These are phyloP conservation scores for Hemistola chrysoprasaria DNA, from an alignment of 2,888 invertebrate species.

Conservation along the genomic window DNA sequence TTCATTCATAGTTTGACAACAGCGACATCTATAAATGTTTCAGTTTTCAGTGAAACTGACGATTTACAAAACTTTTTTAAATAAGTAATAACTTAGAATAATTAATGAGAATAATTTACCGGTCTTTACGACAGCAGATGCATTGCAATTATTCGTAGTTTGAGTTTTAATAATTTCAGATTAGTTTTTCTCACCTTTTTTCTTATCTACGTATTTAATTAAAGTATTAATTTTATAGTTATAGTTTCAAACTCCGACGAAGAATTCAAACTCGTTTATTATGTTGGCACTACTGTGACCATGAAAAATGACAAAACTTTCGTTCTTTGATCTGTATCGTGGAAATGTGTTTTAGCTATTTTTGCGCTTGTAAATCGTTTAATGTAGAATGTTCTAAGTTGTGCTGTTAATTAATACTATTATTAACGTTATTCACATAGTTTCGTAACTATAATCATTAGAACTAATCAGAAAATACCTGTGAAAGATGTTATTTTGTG, in stretches of 20 bases:
- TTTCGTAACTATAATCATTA: slow-evolving; percentile 25
- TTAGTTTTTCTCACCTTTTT: background rate
- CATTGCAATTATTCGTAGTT: no score
- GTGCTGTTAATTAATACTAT: slow-evolving; percentile 17
- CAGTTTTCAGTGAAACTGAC: no score
- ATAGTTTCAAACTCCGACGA: no score
- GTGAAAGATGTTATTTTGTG: slow-evolving; percentile 77
- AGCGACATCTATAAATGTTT: slow-evolving; percentile 42
- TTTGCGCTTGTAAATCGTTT: slow-evolving; percentile 8
- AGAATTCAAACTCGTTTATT: slow-evolving; percentile 8
- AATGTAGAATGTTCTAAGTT: slow-evolving; percentile 3
- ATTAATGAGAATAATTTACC: no score
- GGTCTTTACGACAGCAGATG: no score
- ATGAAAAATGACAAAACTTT: slow-evolving; percentile 71
- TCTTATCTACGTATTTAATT: background rate
- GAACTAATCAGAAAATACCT: slow-evolving; percentile 11
- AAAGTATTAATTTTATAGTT: background rate
- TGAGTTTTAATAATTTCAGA: no score
- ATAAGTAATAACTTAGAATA: no score
- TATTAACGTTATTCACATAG: slow-evolving; percentile 24
- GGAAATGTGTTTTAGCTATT: slow-evolving; percentile 46
- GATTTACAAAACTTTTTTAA: no score
- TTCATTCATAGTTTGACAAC: slow-evolving; percentile 2
- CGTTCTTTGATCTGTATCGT: slow-evolving; percentile 61
- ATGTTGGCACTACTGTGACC: slow-evolving; percentile 53